phyloP scores from a whole-genome alignment of 2,797 vertebrate genomes.

The Rhynchotus rufescens region DNA sequence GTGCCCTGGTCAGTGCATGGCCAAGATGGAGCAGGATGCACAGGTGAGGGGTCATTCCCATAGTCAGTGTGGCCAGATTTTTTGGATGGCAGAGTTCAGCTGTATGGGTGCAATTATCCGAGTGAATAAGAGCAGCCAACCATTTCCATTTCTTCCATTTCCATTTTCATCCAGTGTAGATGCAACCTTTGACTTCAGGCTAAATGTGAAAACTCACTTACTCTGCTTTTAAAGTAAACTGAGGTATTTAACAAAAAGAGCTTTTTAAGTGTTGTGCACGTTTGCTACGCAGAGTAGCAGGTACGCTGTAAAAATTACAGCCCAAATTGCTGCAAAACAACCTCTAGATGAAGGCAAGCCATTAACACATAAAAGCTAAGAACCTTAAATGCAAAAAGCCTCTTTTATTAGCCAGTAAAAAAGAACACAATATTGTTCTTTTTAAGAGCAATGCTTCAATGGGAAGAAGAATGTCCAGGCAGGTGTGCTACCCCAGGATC shows the following conservation, averaged over 20 bases:
- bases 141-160: neutral
- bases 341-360: neutral
- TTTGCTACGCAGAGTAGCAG: fast-evolving
- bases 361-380: neutral
- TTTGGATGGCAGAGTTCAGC: neutral
- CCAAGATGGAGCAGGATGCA: neutral
- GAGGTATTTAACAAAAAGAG: neutral
- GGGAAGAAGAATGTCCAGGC: neutral
- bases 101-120: neutral
- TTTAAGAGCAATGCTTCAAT: neutral
- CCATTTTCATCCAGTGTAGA: too few species aligned
- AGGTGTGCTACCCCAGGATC: neutral
- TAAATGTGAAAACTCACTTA: neutral
- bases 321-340: neutral
- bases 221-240: neutral
- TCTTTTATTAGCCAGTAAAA: neutral
- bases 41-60: neutral
- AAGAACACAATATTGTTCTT: neutral
- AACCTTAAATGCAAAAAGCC: neutral
- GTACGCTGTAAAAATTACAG: neutral
- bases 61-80: fast-evolving
- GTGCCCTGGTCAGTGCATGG: neutral
- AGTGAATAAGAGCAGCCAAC: neutral
- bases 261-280: fast-evolving
- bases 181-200: neutral